Evolutionary conservation across 2,797 vertebrate species (phyloP).

Genomic region (Craterocephalus amniculus): DNA sequence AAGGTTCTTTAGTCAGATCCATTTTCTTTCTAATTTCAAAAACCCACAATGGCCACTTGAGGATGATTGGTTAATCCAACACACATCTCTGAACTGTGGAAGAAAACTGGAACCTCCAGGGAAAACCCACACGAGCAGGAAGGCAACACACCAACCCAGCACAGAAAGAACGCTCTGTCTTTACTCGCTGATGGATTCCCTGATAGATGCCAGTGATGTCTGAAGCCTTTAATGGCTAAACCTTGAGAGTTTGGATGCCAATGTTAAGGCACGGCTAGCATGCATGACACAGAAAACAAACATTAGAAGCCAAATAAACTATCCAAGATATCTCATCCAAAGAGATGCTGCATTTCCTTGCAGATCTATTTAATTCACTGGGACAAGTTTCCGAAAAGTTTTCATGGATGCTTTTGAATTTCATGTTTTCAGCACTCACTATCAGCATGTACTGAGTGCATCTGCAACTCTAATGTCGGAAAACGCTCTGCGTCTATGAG

Average conservation of each 20-base stretch:
- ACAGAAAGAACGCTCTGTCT: neutral
- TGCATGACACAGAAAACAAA: neutral
- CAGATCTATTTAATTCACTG: constrained; percentile 8
- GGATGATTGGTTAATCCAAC: neutral
- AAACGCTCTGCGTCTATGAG: constrained; percentile 16
- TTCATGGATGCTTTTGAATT: constrained; percentile 13
- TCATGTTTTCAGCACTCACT: constrained; percentile 21
- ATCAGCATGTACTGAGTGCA: constrained; percentile 18
- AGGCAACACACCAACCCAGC: neutral
- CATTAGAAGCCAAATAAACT: constrained; percentile 7
- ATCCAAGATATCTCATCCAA: neutral
- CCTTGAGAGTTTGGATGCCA: neutral
- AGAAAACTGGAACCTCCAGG: neutral
- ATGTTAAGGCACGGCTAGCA: neutral
- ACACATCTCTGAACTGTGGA: constrained; percentile 8
- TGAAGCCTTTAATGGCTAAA: constrained; percentile 1
- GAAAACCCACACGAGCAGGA: neutral
- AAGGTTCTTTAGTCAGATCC: neutral
- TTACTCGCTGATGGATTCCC: neutral
- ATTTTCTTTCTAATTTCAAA: neutral
- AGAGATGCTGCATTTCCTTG: neutral
- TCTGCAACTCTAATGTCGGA: constrained; percentile 40
- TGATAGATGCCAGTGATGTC: constrained; percentile 8
- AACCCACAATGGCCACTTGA: neutral
- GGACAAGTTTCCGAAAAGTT: neutral